Conservation (phyloP, 2,113 vertebrate species). For the Tiliqua scincoides region DNA sequence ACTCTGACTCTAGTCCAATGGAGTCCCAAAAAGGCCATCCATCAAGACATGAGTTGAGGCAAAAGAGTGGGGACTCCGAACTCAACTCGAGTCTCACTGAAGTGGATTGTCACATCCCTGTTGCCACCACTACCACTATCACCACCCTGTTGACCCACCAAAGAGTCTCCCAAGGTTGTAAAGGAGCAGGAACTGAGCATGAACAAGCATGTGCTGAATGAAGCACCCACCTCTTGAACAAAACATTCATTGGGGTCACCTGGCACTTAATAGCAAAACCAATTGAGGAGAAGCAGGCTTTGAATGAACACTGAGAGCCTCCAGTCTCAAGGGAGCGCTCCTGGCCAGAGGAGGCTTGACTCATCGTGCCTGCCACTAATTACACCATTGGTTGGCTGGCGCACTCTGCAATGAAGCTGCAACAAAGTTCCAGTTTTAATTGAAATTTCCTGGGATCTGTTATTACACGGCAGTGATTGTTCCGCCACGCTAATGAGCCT, state of each 20-base stretch:
- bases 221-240: no score
- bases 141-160: no score
- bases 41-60: no score
- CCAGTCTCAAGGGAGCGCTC: slow-evolving; percentile 56
- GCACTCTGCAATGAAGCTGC: slow-evolving; percentile 73
- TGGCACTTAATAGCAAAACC: not conserved
- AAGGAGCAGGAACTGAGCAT: rapidly evolving
- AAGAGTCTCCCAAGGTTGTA: not conserved
- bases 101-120: no score
- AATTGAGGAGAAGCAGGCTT: not conserved
- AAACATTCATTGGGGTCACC: not conserved
- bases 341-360: slow-evolving; percentile 57
- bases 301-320: slow-evolving; percentile 12
- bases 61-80: no score
- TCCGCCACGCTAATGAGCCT: slow-evolving; percentile 79
- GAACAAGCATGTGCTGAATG: not conserved
- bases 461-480: slow-evolving; percentile 80
- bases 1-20: no score
- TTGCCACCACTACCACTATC: no score
- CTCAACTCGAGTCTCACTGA: no score
- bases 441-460: slow-evolving; percentile 85
- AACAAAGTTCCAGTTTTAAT: slow-evolving; percentile 82
- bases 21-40: no score
- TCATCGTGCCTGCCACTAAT: slow-evolving; percentile 74
- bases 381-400: slow-evolving; percentile 48